Base-by-base conservation (phyloP, 2,888 invertebrate species). In the Sericinus montela region DNA sequence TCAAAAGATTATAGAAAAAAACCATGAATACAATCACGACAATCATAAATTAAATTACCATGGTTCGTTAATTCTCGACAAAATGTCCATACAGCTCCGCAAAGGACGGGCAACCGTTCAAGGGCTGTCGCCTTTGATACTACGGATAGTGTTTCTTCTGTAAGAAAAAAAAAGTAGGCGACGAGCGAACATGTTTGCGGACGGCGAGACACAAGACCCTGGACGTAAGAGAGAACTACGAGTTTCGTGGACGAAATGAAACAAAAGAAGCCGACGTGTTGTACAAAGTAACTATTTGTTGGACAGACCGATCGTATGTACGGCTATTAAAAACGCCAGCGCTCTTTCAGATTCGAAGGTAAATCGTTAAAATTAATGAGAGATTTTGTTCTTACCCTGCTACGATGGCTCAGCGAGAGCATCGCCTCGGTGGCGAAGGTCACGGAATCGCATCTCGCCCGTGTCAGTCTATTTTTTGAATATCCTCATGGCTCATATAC, bases 31-130 rank as follows among this genome's bases (percentile, higher is more conserved):
- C 11, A 9, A 28, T 38, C 48, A 43, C 43, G 48, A 48, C 23
- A 15, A 43, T 48, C 43, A 43, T 48, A 48, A 48, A 48, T 48
- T 48, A 48, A 48, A 48, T 48, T 48, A 43, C 29, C 15, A 37
- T 42, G 48, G 48, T 48, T 48, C 48, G 48, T 48, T 48, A 48
- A 48, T 38, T 11, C 43, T 38, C 28, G 25, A 41, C 41, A 32
- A 41, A 32, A 28, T 25, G 39, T 34, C 28, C 25, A 34, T 34
- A 11, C 32, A 7, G 19, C 9, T 23, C 23, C 35, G 35, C 39
- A 40, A 46, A 15, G n/a, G 29, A 11, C 19, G 11, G 41, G 41
- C 11, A 32, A 30, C 30, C 41, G 41, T 29, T 30, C n/a, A n/a
- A 32, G 41, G 19, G 16, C 41, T 15, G 40, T 41, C 41, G 15